These are phyloP conservation scores for Ceraclea dissimilis DNA, from an alignment of 2,888 invertebrate genomes.

Conservation along the genomic window DNA sequence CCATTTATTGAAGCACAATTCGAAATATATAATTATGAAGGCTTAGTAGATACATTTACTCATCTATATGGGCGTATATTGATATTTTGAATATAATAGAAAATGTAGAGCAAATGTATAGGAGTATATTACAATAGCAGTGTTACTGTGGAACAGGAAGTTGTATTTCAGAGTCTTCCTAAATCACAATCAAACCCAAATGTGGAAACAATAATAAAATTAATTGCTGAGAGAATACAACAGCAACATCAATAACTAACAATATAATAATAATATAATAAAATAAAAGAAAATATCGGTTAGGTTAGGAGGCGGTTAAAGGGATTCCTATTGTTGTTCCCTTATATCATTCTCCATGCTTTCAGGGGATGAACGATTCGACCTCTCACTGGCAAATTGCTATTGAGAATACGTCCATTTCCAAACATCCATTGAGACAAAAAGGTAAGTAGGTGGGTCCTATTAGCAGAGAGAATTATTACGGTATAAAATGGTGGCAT, in stretches of 20 bases:
- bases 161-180: neutral
- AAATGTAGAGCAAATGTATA: neutral
- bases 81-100: no score
- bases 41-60: no score
- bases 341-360: neutral
- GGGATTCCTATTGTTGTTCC: neutral
- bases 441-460: no score
- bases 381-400: constrained; percentile 4
- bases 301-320: neutral
- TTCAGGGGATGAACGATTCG: constrained; percentile 1
- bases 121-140: neutral
- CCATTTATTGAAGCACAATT: no score
- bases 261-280: neutral
- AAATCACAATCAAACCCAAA: neutral
- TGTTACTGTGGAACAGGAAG: neutral
- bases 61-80: no score
- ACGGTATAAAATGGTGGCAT: constrained; percentile 15
- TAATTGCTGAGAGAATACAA: neutral
- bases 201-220: neutral
- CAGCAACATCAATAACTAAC: no score
- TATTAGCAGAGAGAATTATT: constrained; percentile 19
- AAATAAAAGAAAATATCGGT: neutral
- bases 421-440: constrained; percentile 11
- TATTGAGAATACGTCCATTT: constrained; percentile 4
- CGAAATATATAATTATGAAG: no score